Evolutionary conservation across 2,888 invertebrate genomes (phyloP).

Genomic region (Meandrusa payeni): DNA sequence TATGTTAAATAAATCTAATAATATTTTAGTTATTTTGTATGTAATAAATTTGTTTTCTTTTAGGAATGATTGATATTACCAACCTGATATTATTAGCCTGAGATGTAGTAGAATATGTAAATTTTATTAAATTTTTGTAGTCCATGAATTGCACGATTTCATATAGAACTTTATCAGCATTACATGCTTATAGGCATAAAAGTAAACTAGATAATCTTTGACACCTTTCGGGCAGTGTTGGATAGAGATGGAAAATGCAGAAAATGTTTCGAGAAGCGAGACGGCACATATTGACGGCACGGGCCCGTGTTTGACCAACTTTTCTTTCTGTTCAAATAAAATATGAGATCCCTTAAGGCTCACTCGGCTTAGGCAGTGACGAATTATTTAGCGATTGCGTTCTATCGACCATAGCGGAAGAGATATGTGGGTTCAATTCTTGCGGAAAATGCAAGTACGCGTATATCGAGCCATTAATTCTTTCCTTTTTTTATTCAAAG

Average conservation of each 20-base stretch:
- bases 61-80: no score
- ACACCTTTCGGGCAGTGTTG: conserved; percentile 45
- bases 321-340: conserved; percentile 65
- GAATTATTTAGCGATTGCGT: conserved; percentile 37
- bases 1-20: no score
- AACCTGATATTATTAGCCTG: no score
- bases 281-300: conserved; percentile 47
- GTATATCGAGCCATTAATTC: background rate
- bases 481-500: no score
- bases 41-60: no score
- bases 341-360: conserved; percentile 48
- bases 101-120: no score
- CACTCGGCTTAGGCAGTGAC: conserved; percentile 29
- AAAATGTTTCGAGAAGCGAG: conserved; percentile 33
- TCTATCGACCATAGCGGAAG: conserved; percentile 17
- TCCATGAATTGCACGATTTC: no score
- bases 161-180: no score
- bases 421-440: background rate
- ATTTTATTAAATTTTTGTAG: no score
- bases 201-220: conserved; percentile 48
- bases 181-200: conserved; percentile 1
- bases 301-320: conserved; percentile 59
- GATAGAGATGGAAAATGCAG: conserved; percentile 41
- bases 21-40: no score
- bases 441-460: background rate